phyloP scores from a whole-genome alignment of 2,113 vertebrate species.

The Pampusana beccarii region DNA sequence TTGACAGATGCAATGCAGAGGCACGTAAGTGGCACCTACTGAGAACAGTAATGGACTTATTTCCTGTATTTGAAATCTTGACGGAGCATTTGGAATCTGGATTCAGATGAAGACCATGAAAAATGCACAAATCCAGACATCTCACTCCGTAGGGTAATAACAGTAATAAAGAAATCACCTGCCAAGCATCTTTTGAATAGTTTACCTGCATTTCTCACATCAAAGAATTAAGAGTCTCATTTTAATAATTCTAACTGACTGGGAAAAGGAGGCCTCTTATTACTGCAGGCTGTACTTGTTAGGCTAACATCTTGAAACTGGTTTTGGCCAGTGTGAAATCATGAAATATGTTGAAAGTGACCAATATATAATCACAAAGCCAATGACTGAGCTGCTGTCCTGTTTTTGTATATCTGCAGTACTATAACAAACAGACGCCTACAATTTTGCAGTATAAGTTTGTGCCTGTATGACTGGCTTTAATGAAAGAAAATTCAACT shows the following conservation, averaged over 20 bases:
- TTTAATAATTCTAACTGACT: not conserved
- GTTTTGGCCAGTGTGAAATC: not conserved
- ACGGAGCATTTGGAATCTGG: constrained; percentile 29
- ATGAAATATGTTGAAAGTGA: not conserved
- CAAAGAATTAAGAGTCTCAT: not conserved
- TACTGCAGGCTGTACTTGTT: not conserved
- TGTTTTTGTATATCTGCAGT: not conserved
- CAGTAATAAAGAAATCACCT: not conserved
- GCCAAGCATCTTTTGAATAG: not conserved
- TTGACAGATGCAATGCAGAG: constrained; percentile 19
- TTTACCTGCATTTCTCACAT: not conserved
- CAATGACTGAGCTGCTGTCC: not conserved
- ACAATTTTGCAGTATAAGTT: not conserved
- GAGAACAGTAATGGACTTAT: constrained; percentile 54
- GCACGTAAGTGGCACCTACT: constrained; percentile 45
- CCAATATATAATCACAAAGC: not conserved
- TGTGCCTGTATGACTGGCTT: not conserved
- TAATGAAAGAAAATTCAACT: not conserved
- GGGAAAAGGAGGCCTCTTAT: not conserved
- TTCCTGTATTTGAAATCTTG: constrained; percentile 59
- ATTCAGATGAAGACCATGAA: constrained; percentile 61
- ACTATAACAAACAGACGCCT: not conserved
- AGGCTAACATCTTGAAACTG: not conserved
- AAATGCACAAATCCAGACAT: constrained; percentile 45
- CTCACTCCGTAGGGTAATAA: not conserved